These are phyloP conservation scores for Pterocles gutturalis DNA, from an alignment of 2,113 vertebrate genomes.

Conservation along the genomic window DNA sequence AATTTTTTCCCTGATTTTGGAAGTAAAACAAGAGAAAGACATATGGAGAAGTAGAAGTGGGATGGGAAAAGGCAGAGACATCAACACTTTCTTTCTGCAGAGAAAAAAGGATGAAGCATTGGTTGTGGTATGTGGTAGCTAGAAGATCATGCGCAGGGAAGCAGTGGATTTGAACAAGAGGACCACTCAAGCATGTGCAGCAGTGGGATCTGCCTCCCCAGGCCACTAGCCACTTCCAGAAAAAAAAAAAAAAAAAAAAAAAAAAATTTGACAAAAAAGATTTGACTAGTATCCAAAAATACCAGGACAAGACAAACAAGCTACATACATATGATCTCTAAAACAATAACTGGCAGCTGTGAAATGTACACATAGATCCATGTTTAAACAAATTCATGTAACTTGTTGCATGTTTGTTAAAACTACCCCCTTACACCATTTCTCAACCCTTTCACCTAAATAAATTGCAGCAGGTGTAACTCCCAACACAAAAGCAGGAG, in stretches of 20 bases:
- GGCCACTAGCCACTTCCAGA: neutral
- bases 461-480: neutral
- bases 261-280: neutral
- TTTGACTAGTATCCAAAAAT: neutral
- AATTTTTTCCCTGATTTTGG: neutral
- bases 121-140: neutral
- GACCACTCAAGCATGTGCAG: neutral
- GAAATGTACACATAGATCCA: neutral
- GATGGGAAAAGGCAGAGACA: neutral
- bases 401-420: neutral
- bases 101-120: neutral
- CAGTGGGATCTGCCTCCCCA: neutral
- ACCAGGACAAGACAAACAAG: neutral
- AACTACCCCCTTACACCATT: fast-evolving
- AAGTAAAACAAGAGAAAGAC: fast-evolving
- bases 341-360: neutral
- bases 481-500: neutral
- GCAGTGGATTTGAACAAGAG: neutral
- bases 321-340: neutral
- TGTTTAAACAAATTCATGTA: neutral
- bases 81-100: neutral
- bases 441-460: neutral
- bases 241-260: neutral
- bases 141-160: neutral
- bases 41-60: neutral